Conservation (phyloP, 2,888 invertebrate genomes). For the Hydrotaea cyrtoneurina region DNA sequence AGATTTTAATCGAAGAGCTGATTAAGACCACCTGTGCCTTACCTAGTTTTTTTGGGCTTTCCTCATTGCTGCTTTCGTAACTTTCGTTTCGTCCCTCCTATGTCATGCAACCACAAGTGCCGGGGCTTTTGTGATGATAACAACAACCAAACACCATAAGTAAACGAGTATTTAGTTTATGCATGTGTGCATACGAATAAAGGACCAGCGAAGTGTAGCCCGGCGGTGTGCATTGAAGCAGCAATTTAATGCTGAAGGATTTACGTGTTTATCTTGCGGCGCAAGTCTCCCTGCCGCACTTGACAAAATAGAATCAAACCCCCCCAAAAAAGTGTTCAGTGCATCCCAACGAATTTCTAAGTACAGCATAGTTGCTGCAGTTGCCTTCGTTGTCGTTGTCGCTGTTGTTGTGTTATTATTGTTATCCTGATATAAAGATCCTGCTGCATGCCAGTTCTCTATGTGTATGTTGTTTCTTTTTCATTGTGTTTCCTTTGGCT, state of each 20-base stretch:
- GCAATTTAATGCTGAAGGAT: conserved; percentile 74
- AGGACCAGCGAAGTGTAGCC: not conserved
- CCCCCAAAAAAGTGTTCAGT: not conserved
- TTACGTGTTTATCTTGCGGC: conserved; percentile 70
- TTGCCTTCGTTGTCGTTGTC: not conserved
- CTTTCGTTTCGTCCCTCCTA: not conserved
- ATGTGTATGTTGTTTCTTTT: not conserved
- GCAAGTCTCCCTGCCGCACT: not conserved
- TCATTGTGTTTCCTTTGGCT: conserved; percentile 30
- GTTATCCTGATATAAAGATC: conserved; percentile 11
- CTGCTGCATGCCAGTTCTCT: not conserved
- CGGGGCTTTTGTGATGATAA: not conserved
- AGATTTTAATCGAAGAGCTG: too few relatives aligned
- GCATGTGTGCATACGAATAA: conserved; percentile 44
- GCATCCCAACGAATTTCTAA: conserved; percentile 7
- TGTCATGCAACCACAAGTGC: not conserved
- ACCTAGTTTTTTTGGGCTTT: too few relatives aligned
- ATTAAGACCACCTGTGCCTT: too few relatives aligned
- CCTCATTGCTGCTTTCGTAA: too few relatives aligned
- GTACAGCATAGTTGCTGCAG: not conserved
- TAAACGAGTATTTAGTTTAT: conserved; percentile 51
- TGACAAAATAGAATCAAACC: not conserved
- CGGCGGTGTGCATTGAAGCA: conserved; percentile 72
- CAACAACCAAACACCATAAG: conserved; percentile 6
- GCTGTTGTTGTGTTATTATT: conserved; percentile 23